Conservation (phyloP, 2,113 vertebrate genomes). For the Carassius auratus region DNA sequence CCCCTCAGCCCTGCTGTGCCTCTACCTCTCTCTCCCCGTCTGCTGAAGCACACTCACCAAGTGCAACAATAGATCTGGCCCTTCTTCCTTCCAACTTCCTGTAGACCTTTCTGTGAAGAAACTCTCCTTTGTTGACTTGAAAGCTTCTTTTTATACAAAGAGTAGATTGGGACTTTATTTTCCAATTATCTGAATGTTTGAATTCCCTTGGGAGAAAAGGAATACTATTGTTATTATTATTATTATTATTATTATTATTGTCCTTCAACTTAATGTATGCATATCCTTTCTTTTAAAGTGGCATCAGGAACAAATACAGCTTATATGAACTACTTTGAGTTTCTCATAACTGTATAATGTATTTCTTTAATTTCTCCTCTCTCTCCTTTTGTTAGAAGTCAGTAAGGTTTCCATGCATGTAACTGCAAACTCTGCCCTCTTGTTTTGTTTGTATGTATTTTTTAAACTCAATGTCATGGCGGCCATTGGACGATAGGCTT, state of each 20-base stretch:
- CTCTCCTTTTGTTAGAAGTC: conserved; percentile 86
- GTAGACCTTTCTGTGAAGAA: conserved; percentile 82
- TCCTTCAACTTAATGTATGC: conserved; percentile 87
- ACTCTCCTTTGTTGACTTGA: conserved; percentile 68
- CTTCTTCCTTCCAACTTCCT: conserved; percentile 70
- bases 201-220: conserved; percentile 81
- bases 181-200: conserved; percentile 84
- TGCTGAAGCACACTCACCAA: conserved; percentile 97
- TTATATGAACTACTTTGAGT: conserved; percentile 67
- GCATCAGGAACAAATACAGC: conserved; percentile 83
- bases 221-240: conserved; percentile 57
- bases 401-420: conserved; percentile 91
- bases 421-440: conserved; percentile 86
- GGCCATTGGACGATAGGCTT: conserved; percentile 70
- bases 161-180: conserved; percentile 75
- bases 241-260: conserved; percentile 72
- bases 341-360: conserved; percentile 64
- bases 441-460: conserved; percentile 82
- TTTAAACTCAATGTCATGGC: conserved; percentile 82
- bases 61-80: conserved; percentile 86
- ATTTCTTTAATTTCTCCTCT: conserved; percentile 83
- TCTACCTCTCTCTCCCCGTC: conserved; percentile 78
- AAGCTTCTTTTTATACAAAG: conserved; percentile 67
- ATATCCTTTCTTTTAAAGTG: conserved; percentile 73
- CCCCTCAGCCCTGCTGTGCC: conserved; percentile 60